These are phyloP conservation scores for Steinernema scapterisci DNA, from an alignment of 2,888 invertebrate genomes.

Conservation along the genomic window DNA sequence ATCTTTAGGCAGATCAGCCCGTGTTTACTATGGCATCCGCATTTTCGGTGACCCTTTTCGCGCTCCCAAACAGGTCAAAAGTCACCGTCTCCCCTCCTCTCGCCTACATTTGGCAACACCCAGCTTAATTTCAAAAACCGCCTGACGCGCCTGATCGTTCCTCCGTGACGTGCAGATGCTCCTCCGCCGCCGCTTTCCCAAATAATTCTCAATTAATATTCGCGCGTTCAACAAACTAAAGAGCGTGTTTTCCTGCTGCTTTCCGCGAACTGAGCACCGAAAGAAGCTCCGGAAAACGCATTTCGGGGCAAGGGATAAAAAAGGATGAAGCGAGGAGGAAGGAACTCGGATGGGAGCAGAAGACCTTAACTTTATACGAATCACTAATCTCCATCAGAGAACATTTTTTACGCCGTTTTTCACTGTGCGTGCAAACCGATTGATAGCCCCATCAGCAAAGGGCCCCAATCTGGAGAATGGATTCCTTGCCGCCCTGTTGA, in stretches of 20 bases:
- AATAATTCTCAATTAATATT: slow-evolving; percentile 1
- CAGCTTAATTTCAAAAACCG: too few species aligned
- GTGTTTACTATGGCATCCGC: too few species aligned
- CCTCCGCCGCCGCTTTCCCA: neutral
- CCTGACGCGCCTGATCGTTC: too few species aligned
- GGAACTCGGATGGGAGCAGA: neutral
- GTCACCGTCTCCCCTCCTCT: too few species aligned
- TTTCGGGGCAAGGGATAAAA: too few species aligned
- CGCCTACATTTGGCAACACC: too few species aligned
- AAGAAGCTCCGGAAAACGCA: too few species aligned
- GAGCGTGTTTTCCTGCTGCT: neutral
- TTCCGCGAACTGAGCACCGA: neutral
- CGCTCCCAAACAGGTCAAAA: too few species aligned
- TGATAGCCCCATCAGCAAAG: neutral
- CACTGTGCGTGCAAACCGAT: neutral
- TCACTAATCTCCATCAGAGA: slow-evolving; percentile 27
- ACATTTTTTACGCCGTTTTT: slow-evolving; percentile 6
- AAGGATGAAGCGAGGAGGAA: neutral
- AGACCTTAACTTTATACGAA: slow-evolving; percentile 7
- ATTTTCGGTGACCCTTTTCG: too few species aligned
- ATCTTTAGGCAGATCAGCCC: too few species aligned
- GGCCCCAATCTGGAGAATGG: slow-evolving; percentile 4
- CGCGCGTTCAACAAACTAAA: neutral
- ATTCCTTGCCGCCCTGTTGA: neutral
- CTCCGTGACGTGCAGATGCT: too few species aligned